Evolutionary conservation across 2,888 invertebrate genomes (phyloP).

Genomic region (Parelbella ahira): DNA sequence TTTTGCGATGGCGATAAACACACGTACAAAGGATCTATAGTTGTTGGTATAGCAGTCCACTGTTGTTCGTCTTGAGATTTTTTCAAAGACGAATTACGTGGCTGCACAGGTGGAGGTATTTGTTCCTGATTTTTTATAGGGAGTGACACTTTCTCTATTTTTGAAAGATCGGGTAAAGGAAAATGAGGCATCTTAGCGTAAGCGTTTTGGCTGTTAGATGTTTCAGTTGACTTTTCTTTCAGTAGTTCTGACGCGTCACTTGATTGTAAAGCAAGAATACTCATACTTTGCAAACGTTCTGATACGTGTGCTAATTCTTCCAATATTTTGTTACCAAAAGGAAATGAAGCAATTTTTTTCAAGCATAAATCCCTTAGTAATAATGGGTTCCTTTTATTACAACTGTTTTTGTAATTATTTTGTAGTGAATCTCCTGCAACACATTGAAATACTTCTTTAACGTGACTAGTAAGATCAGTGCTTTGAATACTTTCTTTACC

Average conservation of each 20-base stretch:
- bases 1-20: slow-evolving; percentile 88
- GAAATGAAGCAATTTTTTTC: slow-evolving; percentile 82
- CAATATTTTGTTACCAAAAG: slow-evolving; percentile 84
- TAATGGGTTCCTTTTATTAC: slow-evolving; percentile 50
- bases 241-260: slow-evolving; percentile 26
- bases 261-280: slow-evolving; percentile 37
- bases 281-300: slow-evolving; percentile 69
- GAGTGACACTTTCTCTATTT: slow-evolving; percentile 63
- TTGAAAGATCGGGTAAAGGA: slow-evolving; percentile 68
- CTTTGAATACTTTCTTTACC: slow-evolving; percentile 38
- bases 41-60: slow-evolving; percentile 82
- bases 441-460: slow-evolving; percentile 69
- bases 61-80: slow-evolving; percentile 58
- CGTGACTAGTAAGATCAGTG: slow-evolving; percentile 46
- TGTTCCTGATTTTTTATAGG: slow-evolving; percentile 41
- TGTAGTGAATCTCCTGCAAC: slow-evolving; percentile 50
- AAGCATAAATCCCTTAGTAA: slow-evolving; percentile 84
- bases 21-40: slow-evolving; percentile 80
- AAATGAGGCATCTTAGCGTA: slow-evolving; percentile 61
- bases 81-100: slow-evolving; percentile 66
- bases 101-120: slow-evolving; percentile 63
- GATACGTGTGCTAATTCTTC: slow-evolving; percentile 85
- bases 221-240: slow-evolving; percentile 26
- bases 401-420: slow-evolving; percentile 31
- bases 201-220: slow-evolving; percentile 20